phyloP scores from a whole-genome alignment of 1,140 invertebrate genomes.

The Antheraea pernyi region DNA sequence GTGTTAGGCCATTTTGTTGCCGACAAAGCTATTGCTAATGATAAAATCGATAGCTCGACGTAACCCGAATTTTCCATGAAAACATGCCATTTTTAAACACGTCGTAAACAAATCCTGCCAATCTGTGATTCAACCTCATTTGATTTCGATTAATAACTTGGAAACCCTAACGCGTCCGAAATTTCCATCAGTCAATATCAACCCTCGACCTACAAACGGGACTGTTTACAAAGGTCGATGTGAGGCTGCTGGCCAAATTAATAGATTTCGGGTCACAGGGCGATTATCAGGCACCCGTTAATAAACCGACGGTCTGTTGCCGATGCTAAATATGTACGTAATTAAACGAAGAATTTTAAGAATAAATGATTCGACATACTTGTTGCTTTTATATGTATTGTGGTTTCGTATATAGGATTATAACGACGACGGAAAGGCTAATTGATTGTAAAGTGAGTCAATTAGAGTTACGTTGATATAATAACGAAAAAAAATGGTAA shows the following conservation, averaged over 20 bases:
- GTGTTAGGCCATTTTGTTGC: too few species aligned
- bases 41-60: too few species aligned
- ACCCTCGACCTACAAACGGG: conserved; percentile 47
- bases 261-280: conserved; percentile 39
- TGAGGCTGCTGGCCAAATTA: conserved; percentile 41
- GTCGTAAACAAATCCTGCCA: not conserved
- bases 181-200: conserved; percentile 38
- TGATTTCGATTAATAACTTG: conserved; percentile 10
- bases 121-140: not conserved
- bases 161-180: conserved; percentile 12
- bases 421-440: too few species aligned
- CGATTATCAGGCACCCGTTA: conserved; percentile 28
- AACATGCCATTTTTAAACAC: not conserved
- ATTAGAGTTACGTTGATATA: too few species aligned
- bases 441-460: too few species aligned
- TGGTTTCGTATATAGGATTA: not conserved
- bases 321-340: not conserved
- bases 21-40: too few species aligned
- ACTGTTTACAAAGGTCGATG: conserved; percentile 43
- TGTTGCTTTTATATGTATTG: not conserved
- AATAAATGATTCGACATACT: not conserved
- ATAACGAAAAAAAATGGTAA: too few species aligned
- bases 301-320: conserved; percentile 26
- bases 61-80: too few species aligned
- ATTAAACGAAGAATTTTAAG: not conserved